These are phyloP conservation scores for Drosophila truncata DNA, from an alignment of 1,140 invertebrate species.

Conservation along the genomic window DNA sequence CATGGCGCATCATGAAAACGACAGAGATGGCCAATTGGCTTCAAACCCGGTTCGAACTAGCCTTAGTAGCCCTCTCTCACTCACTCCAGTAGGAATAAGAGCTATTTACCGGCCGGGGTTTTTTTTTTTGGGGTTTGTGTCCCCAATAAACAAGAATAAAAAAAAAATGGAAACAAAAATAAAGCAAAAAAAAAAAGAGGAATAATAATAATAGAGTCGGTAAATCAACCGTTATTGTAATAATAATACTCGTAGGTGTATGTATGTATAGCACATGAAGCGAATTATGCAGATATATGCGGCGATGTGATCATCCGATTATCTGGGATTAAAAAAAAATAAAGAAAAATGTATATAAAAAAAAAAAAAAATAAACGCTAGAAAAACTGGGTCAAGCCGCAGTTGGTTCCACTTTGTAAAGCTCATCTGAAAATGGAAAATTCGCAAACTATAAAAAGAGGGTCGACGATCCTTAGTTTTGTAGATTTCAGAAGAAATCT, in stretches of 20 bases:
- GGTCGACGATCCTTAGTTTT: not conserved
- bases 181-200: not conserved
- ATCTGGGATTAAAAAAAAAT: slow-evolving; percentile 53
- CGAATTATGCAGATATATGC: slow-evolving; percentile 47
- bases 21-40: slow-evolving; percentile 38
- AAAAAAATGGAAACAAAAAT: not conserved
- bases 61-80: not conserved
- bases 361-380: not conserved
- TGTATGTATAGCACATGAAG: not conserved
- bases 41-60: not conserved
- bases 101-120: slow-evolving; percentile 19
- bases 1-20: slow-evolving; percentile 52
- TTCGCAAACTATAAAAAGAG: not conserved
- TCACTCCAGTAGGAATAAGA: slow-evolving; percentile 35
- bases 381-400: slow-evolving; percentile 54
- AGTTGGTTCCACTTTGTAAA: slow-evolving; percentile 17
- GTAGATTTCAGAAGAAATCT: not conserved
- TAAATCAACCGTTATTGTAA: slow-evolving; percentile 40
- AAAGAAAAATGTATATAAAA: not conserved
- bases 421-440: slow-evolving; percentile 11
- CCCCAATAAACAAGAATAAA: slow-evolving; percentile 54
- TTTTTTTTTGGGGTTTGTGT: slow-evolving; percentile 58
- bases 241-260: not conserved
- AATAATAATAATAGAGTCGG: slow-evolving; percentile 22
- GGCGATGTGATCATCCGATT: slow-evolving; percentile 52